Evolutionary conservation across 2,888 invertebrate genomes (phyloP).

Genomic region (Caenorhabditis sp.): DNA sequence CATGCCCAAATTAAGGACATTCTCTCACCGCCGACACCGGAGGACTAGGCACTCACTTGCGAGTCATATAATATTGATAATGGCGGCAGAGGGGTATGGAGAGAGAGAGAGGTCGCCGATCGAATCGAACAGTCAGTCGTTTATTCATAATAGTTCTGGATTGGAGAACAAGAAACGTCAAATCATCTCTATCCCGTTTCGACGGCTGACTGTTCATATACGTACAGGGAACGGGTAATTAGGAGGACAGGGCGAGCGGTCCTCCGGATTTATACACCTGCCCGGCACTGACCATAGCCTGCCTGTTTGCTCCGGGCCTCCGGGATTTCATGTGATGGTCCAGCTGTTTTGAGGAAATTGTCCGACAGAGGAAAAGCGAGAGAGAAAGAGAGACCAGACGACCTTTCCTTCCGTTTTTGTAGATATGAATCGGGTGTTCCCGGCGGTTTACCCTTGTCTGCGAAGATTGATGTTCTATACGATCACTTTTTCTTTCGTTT

Average conservation of each 20-base stretch:
- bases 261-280: slow-evolving; percentile 37
- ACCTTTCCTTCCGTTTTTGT: not conserved
- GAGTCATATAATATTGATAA: slow-evolving; percentile 25
- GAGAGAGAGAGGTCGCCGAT: slow-evolving; percentile 8
- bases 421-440: slow-evolving; percentile 10
- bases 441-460: slow-evolving; percentile 1
- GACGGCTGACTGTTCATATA: slow-evolving; percentile 9
- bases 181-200: slow-evolving; percentile 11
- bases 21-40: not conserved
- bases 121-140: slow-evolving; percentile 22
- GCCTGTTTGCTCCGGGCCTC: slow-evolving; percentile 2
- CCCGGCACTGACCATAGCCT: not conserved
- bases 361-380: too few species aligned
- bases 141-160: slow-evolving; percentile 34
- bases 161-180: slow-evolving; percentile 2
- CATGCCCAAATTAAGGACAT: slow-evolving; percentile 29
- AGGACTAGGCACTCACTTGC: not conserved
- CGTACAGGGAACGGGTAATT: slow-evolving; percentile 21
- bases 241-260: not conserved
- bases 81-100: slow-evolving; percentile 9
- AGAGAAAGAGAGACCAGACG: not conserved
- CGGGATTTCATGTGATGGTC: slow-evolving; percentile 8
- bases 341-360: slow-evolving; percentile 24
- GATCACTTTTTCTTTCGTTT: slow-evolving; percentile 17
- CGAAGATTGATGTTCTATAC: slow-evolving; percentile 1